These are phyloP conservation scores for Cepaea nemoralis DNA, from an alignment of 1,140 invertebrate species.

Conservation along the genomic window DNA sequence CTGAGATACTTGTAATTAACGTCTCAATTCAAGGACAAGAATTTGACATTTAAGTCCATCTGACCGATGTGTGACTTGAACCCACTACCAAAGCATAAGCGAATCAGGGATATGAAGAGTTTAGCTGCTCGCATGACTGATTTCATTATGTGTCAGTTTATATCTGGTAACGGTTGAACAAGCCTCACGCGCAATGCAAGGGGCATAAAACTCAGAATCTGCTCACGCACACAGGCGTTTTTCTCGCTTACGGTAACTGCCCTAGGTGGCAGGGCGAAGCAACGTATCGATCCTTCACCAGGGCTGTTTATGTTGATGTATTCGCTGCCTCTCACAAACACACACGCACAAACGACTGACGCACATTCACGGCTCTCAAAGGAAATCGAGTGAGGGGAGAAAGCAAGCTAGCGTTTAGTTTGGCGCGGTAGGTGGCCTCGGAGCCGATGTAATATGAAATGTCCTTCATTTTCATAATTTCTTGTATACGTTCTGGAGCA, in stretches of 20 bases:
- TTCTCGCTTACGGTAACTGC: background rate
- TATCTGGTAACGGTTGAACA: too few relatives aligned
- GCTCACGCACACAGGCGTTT: background rate
- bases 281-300: slow-evolving; percentile 26
- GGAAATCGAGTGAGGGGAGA: slow-evolving; percentile 7
- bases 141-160: too few relatives aligned
- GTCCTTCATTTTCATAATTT: slow-evolving; percentile 57
- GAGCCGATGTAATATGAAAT: slow-evolving; percentile 50
- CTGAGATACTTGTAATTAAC: too few relatives aligned
- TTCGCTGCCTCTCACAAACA: background rate
- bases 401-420: background rate
- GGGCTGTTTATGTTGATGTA: slow-evolving; percentile 39
- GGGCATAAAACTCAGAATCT: background rate
- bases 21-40: too few relatives aligned
- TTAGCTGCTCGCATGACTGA: too few relatives aligned
- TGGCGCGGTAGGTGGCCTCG: background rate
- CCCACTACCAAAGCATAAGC: too few relatives aligned
- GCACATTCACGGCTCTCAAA: background rate
- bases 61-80: too few relatives aligned
- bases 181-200: too few relatives aligned
- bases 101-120: too few relatives aligned
- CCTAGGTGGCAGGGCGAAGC: background rate
- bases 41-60: too few relatives aligned
- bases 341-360: background rate
- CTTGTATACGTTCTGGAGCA: slow-evolving; percentile 47